phyloP scores from a whole-genome alignment of 2,888 invertebrate species.

The Aphodius sticticus region DNA sequence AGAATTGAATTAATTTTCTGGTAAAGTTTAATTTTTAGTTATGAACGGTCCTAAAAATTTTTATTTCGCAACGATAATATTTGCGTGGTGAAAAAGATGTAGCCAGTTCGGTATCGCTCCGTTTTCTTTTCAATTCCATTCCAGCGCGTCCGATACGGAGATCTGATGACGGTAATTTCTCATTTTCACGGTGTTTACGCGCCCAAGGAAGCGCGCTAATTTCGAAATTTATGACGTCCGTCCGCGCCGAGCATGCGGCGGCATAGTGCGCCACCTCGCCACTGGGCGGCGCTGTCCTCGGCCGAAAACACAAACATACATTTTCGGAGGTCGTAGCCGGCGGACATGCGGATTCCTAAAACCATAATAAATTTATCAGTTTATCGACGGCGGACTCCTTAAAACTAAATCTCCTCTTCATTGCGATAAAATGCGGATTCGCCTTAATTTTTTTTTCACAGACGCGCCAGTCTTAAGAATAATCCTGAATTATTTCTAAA shows the following conservation, averaged over 20 bases:
- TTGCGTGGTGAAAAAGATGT: neutral
- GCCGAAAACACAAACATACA: neutral
- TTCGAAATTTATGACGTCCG: neutral
- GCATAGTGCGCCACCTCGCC: neutral
- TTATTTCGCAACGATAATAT: too few relatives aligned
- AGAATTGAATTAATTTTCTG: too few relatives aligned
- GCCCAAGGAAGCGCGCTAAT: neutral
- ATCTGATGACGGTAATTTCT: neutral
- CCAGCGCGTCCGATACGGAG: neutral
- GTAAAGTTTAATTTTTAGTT: too few relatives aligned
- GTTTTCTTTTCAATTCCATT: neutral
- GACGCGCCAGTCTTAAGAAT: neutral
- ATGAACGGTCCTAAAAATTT: too few relatives aligned
- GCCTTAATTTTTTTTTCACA: neutral
- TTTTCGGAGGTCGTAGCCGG: neutral
- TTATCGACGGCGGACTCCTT: neutral
- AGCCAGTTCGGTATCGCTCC: neutral
- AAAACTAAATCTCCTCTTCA: neutral
- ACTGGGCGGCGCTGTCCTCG: neutral
- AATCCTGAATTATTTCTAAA: neutral
- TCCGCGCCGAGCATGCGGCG: neutral
- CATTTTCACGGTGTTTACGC: constrained; percentile 4
- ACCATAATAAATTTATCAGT: neutral
- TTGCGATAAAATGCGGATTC: neutral
- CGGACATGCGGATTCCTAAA: neutral